These are phyloP conservation scores for Troglohyphantes excavatus DNA, from an alignment of 2,888 invertebrate genomes.

Conservation along the genomic window DNA sequence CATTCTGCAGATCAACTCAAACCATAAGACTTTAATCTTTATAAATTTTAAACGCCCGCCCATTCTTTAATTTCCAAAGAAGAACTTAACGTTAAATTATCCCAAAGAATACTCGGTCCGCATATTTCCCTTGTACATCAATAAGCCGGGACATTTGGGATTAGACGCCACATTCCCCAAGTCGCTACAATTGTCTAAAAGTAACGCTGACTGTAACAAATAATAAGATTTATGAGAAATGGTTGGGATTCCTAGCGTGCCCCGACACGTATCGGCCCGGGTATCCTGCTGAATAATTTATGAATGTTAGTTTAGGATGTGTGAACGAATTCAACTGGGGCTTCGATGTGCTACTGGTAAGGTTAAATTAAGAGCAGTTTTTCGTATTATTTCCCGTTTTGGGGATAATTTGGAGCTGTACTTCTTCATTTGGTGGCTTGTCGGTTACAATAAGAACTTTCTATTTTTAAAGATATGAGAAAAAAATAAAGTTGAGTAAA, in stretches of 20 bases:
- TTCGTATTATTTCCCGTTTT: too few relatives aligned
- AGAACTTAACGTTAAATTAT: neutral
- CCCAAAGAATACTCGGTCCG: neutral
- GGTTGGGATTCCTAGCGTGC: neutral
- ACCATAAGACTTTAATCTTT: too few relatives aligned
- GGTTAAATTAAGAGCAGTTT: too few relatives aligned
- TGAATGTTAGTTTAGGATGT: neutral
- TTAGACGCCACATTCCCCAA: constrained; percentile 2
- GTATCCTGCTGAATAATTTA: constrained; percentile 24
- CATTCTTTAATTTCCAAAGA: neutral
- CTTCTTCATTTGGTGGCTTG: too few relatives aligned
- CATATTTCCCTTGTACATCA: constrained; percentile 22
- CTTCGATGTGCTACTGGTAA: too few relatives aligned
- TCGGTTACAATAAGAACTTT: too few relatives aligned
- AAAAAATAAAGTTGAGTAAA: too few relatives aligned
- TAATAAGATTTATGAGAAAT: constrained; percentile 16
- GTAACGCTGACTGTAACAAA: neutral
- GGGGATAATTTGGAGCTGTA: too few relatives aligned
- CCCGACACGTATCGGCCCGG: neutral
- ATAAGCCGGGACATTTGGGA: constrained; percentile 38
- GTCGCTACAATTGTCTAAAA: neutral
- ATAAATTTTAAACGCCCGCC: too few relatives aligned
- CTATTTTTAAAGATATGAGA: too few relatives aligned
- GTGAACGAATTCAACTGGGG: too few relatives aligned
- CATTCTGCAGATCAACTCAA: too few relatives aligned